A percentile compares a stretch with the other conserved stretches of the same genome.
These are phyloP conservation scores for Sinotaia quadrata DNA, from an alignment of 2,888 invertebrate genomes.

Conservation along the genomic window DNA sequence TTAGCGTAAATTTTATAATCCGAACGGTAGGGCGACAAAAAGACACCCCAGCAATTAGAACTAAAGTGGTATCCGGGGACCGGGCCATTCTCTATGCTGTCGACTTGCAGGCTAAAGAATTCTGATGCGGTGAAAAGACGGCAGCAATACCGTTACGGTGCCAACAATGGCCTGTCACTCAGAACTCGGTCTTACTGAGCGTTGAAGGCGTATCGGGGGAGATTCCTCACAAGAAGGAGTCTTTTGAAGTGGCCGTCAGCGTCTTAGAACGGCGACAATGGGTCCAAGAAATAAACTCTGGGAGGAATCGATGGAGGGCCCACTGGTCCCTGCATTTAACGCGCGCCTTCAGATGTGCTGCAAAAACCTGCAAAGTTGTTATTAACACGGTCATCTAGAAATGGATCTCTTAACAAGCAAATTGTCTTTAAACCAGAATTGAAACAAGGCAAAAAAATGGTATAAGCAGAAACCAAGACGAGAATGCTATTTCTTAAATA, in stretches of 20 bases:
- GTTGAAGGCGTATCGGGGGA: neutral
- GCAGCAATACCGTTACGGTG: neutral
- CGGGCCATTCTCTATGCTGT: constrained; percentile 6
- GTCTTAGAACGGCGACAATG: too few relatives aligned
- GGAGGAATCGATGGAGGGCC: too few relatives aligned
- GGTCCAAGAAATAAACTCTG: too few relatives aligned
- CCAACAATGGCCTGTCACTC: neutral
- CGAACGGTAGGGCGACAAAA: neutral
- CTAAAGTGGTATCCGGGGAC: neutral
- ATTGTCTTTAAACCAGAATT: too few relatives aligned
- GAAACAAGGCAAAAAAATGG: too few relatives aligned
- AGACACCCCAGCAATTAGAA: constrained; percentile 10
- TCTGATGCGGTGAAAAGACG: neutral
- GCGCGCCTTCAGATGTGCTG: too few relatives aligned
- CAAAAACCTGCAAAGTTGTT: too few relatives aligned
- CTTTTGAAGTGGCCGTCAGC: neutral
- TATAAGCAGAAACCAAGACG: too few relatives aligned
- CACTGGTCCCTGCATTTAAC: too few relatives aligned
- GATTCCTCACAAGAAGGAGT: neutral
- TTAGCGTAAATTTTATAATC: neutral
- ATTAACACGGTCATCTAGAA: too few relatives aligned
- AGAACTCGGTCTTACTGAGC: neutral
- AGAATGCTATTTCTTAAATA: too few relatives aligned
- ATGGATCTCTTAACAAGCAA: too few relatives aligned
- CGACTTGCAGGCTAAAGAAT: neutral